Conservation (phyloP, 1,140 invertebrate species). For the Archegozetes longisetosus region DNA sequence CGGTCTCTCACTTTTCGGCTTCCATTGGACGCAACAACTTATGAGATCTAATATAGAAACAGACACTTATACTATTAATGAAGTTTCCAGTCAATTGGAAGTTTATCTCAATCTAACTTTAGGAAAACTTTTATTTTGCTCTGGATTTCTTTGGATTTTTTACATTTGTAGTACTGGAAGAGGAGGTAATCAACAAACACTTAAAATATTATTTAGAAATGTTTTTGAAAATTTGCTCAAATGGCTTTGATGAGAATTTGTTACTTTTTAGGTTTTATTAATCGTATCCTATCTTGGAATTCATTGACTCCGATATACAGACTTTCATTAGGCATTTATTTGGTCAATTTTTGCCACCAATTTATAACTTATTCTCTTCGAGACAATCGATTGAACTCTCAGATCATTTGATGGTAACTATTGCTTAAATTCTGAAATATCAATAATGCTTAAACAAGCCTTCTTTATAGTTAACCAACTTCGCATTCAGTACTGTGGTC, state of each 20-base stretch:
- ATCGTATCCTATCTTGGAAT: not conserved
- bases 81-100: conserved; percentile 17
- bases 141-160: conserved; percentile 11
- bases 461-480: conserved; percentile 1
- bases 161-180: conserved; percentile 5
- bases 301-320: conserved; percentile 1
- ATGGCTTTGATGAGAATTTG: not conserved
- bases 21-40: conserved; percentile 11
- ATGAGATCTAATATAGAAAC: not conserved
- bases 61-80: conserved; percentile 16
- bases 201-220: not conserved
- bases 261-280: not conserved
- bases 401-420: conserved; percentile 3
- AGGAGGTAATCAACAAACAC: not conserved
- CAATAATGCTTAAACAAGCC: not conserved
- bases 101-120: conserved; percentile 8
- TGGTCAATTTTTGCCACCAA: conserved; percentile 3
- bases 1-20: not conserved
- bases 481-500: conserved; percentile 4
- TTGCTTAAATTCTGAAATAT: not conserved
- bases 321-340: conserved; percentile 5
- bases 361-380: not conserved
- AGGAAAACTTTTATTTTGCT: conserved; percentile 3
- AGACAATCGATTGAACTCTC: not conserved
- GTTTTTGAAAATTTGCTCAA: not conserved